Conservation (phyloP, 2,888 invertebrate species). For the Trichopoda pennipes region DNA sequence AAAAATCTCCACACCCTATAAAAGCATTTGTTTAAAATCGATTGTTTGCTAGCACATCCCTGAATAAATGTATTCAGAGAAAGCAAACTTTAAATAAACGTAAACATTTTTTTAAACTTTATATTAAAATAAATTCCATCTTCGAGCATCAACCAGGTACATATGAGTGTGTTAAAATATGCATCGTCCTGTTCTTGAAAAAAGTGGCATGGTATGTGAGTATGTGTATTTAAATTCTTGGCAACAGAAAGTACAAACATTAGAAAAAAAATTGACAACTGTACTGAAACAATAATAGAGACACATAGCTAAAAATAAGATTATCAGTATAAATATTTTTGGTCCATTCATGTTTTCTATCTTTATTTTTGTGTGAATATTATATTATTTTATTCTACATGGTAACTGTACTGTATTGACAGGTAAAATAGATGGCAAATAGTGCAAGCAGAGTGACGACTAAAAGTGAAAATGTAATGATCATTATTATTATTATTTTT, state of each 20-base stretch:
- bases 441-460: not conserved
- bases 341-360: conserved; percentile 6
- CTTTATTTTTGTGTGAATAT: not conserved
- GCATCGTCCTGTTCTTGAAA: not conserved
- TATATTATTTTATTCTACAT: conserved; percentile 8
- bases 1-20: not conserved
- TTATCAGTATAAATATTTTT: conserved; percentile 30
- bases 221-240: too few relatives aligned
- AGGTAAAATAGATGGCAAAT: conserved; percentile 33
- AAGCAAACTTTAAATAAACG: not conserved
- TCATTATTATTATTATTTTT: not conserved
- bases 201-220: not conserved
- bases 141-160: not conserved
- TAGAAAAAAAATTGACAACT: conserved; percentile 32
- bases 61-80: not conserved
- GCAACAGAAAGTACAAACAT: not conserved
- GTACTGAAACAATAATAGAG: conserved; percentile 29
- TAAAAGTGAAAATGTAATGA: not conserved
- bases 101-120: not conserved
- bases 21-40: not conserved
- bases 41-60: too few relatives aligned
- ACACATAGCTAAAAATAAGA: conserved; percentile 22
- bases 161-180: not conserved
- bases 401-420: conserved; percentile 47
- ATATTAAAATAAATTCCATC: conserved; percentile 5